Percentiles rank a stretch among this genome's conserved stretches.
Conservation (phyloP, 2,113 vertebrate genomes). For the Onychostruthus taczanowskii region DNA sequence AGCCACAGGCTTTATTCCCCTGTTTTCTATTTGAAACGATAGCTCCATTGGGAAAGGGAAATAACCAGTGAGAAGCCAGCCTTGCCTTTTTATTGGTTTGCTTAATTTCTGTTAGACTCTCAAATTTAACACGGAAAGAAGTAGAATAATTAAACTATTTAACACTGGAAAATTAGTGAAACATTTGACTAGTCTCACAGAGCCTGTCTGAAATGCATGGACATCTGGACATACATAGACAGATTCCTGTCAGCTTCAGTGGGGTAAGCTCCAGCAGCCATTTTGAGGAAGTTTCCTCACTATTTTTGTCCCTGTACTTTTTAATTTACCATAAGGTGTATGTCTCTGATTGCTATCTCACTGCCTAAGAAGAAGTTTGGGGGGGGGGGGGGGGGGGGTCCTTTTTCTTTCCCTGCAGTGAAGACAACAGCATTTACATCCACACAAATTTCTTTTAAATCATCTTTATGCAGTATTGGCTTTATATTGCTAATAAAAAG, state of each 20-base stretch:
- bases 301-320: neutral
- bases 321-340: neutral
- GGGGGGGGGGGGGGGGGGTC: accelerated
- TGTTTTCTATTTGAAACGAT: neutral
- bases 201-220: neutral
- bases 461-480: neutral
- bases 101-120: neutral
- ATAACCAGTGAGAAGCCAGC: neutral
- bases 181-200: neutral
- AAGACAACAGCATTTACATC: neutral
- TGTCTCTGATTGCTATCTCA: neutral
- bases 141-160: neutral
- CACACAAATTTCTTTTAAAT: neutral
- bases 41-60: neutral
- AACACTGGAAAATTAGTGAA: neutral
- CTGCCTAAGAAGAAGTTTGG: neutral
- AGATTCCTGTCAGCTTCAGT: neutral
- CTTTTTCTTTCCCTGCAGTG: neutral
- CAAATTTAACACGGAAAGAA: neutral
- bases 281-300: neutral
- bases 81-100: neutral
- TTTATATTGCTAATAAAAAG: neutral
- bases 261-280: neutral
- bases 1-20: conserved; percentile 10
- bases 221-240: neutral